These are phyloP conservation scores for Chionis minor DNA, from an alignment of 2,113 vertebrate species.

Conservation along the genomic window DNA sequence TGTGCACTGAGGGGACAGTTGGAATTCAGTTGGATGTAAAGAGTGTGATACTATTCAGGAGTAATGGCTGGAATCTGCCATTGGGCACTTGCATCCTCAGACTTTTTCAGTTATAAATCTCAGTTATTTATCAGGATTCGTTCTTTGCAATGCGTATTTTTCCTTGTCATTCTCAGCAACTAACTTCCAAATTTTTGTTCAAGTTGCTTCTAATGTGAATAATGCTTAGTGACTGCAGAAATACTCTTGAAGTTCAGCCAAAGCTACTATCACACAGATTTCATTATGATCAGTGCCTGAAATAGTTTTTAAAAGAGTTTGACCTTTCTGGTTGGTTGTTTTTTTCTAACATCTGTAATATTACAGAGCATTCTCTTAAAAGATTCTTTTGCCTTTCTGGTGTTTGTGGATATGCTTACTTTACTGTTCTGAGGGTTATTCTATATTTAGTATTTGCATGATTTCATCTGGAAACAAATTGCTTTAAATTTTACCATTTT, in stretches of 20 bases:
- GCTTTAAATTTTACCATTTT: not conserved
- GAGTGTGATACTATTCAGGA: not conserved
- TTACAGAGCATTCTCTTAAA: not conserved
- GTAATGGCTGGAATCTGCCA: not conserved
- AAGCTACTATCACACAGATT: not conserved
- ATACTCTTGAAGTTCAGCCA: conserved; percentile 4
- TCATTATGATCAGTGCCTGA: not conserved
- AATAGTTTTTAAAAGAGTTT: not conserved
- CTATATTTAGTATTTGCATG: not conserved
- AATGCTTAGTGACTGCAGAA: not conserved
- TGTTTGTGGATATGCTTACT: not conserved
- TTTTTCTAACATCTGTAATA: not conserved
- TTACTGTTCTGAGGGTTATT: not conserved
- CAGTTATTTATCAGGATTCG: not conserved
- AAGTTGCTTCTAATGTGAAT: not conserved
- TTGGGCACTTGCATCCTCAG: not conserved
- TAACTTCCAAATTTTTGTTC: conserved; percentile 1
- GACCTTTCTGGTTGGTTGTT: conserved; percentile 4
- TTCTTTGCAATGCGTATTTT: not conserved
- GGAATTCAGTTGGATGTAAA: not conserved
- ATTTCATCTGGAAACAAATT: not conserved
- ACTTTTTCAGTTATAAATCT: not conserved
- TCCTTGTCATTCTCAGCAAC: not conserved
- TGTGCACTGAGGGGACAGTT: not conserved
- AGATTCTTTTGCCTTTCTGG: not conserved